A percentile compares a stretch with the other conserved stretches of the same genome.
Conservation (phyloP, 2,888 invertebrate genomes). For the Callimorpha dominula region DNA sequence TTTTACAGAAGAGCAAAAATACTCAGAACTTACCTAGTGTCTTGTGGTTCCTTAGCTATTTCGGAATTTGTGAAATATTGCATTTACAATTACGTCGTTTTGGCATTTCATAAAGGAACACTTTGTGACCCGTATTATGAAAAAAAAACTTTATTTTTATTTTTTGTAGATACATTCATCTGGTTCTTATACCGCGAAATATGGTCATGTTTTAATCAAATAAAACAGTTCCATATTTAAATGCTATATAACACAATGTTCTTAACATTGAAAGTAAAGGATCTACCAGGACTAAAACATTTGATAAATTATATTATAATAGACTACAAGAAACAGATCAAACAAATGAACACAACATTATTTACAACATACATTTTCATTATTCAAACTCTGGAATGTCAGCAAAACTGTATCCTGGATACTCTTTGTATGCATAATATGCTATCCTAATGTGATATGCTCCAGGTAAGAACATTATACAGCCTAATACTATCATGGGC, state of each 20-base stretch:
- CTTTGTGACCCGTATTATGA: too few relatives aligned
- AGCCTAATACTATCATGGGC: slow-evolving; percentile 95
- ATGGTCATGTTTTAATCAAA: neutral
- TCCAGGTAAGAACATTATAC: slow-evolving; percentile 96
- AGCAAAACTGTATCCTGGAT: slow-evolving; percentile 94
- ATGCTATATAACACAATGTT: slow-evolving; percentile 23
- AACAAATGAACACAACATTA: neutral
- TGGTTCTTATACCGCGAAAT: too few relatives aligned
- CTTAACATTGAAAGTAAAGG: slow-evolving; percentile 23
- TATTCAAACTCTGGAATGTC: slow-evolving; percentile 96
- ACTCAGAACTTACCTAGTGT: too few relatives aligned
- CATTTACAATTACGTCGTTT: too few relatives aligned
- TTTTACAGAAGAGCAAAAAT: too few relatives aligned
- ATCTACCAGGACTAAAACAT: slow-evolving; percentile 10
- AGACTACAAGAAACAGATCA: slow-evolving; percentile 9
- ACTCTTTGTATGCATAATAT: slow-evolving; percentile 93
- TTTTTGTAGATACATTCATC: too few relatives aligned
- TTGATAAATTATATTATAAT: neutral
- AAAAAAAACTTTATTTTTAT: too few relatives aligned
- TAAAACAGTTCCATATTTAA: neutral
- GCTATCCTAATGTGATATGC: slow-evolving; percentile 96
- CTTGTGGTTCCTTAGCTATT: too few relatives aligned
- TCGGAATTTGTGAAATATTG: too few relatives aligned
- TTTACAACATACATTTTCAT: slow-evolving; percentile 7
- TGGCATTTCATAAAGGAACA: too few relatives aligned